Percentiles rank a stretch among this genome's conserved stretches.
Conservation (phyloP, 2,113 vertebrate species). For the Tetrao urogallus region DNA sequence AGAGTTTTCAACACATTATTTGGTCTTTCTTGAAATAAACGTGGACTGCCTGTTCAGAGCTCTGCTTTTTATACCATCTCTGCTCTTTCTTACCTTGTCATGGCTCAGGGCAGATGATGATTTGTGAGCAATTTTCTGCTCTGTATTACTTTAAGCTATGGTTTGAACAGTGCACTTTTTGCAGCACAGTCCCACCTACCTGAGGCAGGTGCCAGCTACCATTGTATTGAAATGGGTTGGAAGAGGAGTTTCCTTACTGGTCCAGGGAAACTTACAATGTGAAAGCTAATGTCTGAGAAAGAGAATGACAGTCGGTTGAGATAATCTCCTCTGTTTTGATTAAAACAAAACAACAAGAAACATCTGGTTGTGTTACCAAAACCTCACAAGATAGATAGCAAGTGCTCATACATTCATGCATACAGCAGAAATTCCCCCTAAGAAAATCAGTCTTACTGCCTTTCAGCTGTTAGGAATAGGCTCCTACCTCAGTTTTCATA, state of each 20-base stretch:
- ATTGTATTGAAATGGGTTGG: not conserved
- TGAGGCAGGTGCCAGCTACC: not conserved
- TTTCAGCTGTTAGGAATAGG: not conserved
- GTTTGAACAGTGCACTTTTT: not conserved
- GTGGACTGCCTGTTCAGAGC: not conserved
- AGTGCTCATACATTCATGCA: not conserved
- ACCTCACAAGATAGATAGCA: not conserved
- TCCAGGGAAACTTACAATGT: not conserved
- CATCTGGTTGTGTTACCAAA: not conserved
- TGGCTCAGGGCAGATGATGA: not conserved
- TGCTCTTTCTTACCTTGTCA: not conserved
- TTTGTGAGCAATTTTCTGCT: not conserved
- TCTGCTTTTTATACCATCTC: not conserved
- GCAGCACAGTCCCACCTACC: not conserved
- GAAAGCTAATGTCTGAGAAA: not conserved
- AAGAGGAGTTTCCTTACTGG: not conserved
- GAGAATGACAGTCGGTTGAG: not conserved
- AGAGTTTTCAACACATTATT: not conserved
- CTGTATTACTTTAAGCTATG: not conserved
- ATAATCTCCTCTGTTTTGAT: not conserved
- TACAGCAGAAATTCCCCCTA: not conserved
- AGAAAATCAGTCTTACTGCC: not conserved
- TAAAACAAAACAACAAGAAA: not conserved
- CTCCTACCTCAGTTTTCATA: not conserved
- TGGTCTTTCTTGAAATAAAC: not conserved